These are phyloP conservation scores for Hydractinia symbiolongicarpus DNA, from an alignment of 30 jellyfish, hydroid and myxozoan species.

Conservation along the genomic window DNA sequence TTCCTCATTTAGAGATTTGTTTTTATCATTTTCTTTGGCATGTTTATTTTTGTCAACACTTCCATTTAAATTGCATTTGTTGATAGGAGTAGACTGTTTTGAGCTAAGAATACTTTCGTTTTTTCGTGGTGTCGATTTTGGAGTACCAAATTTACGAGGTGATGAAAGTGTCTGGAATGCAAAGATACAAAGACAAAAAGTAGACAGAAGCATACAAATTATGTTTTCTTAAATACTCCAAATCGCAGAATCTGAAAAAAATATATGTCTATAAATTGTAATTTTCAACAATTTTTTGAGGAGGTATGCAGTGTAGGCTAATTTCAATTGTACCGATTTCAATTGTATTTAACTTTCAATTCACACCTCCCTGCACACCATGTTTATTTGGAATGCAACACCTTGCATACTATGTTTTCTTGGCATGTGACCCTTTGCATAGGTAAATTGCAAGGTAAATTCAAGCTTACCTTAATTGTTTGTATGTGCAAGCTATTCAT, in stretches of 20 bases:
- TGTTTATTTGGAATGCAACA: too few relatives aligned
- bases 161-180: conserved; percentile 70
- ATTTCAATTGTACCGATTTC: too few relatives aligned
- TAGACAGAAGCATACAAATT: neutral
- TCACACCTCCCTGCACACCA: too few relatives aligned
- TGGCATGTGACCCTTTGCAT: too few relatives aligned
- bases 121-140: conserved; percentile 66
- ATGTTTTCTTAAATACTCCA: neutral
- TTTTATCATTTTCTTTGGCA: neutral
- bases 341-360: too few relatives aligned
- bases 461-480: conserved; percentile 73
- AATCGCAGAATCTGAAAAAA: too few relatives aligned
- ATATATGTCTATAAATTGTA: too few relatives aligned
- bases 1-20: neutral
- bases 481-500: conserved; percentile 93
- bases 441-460: too few relatives aligned
- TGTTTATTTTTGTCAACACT: neutral
- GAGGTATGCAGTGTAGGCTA: too few relatives aligned
- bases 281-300: too few relatives aligned
- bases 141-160: conserved; percentile 82
- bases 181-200: neutral
- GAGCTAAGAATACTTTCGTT: conserved; percentile 26
- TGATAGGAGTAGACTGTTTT: conserved; percentile 33
- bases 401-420: too few relatives aligned
- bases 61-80: neutral